These are phyloP conservation scores for Stercorarius parasiticus DNA, from an alignment of 2,113 vertebrate species.

Conservation along the genomic window DNA sequence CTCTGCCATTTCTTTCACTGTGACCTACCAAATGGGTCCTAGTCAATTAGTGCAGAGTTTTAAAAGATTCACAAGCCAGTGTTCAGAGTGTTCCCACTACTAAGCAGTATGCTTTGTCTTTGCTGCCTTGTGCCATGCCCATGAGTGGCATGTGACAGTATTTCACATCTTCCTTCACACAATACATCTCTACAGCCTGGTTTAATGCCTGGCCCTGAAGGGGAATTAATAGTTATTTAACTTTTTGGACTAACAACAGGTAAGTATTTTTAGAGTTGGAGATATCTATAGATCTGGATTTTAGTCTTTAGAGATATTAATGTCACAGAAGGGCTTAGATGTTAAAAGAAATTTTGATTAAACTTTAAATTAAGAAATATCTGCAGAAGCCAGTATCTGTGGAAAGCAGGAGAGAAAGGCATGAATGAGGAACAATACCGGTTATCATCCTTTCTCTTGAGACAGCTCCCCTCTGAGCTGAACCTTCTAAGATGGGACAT, in stretches of 20 bases:
- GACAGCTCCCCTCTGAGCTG: background rate
- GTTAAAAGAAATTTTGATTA: constrained; percentile 28
- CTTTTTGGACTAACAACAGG: background rate
- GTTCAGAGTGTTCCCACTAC: background rate
- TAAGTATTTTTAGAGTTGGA: constrained; percentile 25
- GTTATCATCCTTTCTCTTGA: background rate
- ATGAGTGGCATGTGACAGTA: background rate
- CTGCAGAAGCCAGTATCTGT: background rate
- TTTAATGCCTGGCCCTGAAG: background rate
- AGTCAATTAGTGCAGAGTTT: background rate
- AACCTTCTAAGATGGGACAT: background rate
- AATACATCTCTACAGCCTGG: background rate
- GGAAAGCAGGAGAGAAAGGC: background rate
- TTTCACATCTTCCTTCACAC: background rate
- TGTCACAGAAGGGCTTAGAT: background rate
- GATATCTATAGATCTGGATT: background rate
- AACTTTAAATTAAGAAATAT: constrained; percentile 37
- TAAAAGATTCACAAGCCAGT: background rate
- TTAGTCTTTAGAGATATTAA: constrained; percentile 28
- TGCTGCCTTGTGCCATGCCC: background rate
- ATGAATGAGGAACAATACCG: background rate
- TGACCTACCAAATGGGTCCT: background rate
- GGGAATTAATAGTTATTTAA: constrained; percentile 30
- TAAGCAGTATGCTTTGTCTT: background rate
- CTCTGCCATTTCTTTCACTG: background rate